Base-by-base conservation (phyloP, 2,113 vertebrate species). In the Speoplatyrhinus poulsoni region DNA sequence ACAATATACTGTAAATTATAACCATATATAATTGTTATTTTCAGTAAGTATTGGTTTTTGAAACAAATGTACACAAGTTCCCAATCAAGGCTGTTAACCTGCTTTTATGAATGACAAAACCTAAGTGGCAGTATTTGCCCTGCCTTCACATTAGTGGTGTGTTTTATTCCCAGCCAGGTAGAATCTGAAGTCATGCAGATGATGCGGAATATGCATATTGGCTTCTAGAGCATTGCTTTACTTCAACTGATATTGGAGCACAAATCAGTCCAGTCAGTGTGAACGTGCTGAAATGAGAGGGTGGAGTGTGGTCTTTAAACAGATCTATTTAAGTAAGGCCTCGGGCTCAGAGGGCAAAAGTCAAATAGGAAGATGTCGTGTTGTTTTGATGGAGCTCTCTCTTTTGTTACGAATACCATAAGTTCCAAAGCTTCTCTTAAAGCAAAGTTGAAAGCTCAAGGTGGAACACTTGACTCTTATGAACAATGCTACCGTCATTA, bases 341-440 rank as follows among this genome's bases (percentile, higher is more conserved):
- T 36, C 47, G 69, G 58, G n/a, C 54, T 70, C 67, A 63, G 70
- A 70, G 41, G 65, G 9, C 55, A 67, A 60, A 53, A 36, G 33
- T 67, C 54, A 62, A 64, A 67, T 60, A 73, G n/a, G 32, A 66
- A 49, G 33, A 53, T 11, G 54, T 12, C 19, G 36, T 56, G 17
- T 55, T 10, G 46, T 54, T 71, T 56, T 32, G 56, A 11, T 3
- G 7, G 10, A 57, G 33, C 16, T 32, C 16, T 9, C 8, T 19
- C 13, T 19, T 46, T 9, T 17, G 12, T 19, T 46, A 63, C 6
- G 32, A 1, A 17, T 12, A 62, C 48, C 17, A 33, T 16, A 15
- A 3, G 58, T 9, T 61, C 26, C 13, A 64, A 55, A 17, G 13
- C 55, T 64, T 9, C 55, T 26, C 16, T 26, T 9, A 57, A 7